Evolutionary conservation across 2,888 invertebrate genomes (phyloP).

Genomic region (Thymelicus acteon): DNA sequence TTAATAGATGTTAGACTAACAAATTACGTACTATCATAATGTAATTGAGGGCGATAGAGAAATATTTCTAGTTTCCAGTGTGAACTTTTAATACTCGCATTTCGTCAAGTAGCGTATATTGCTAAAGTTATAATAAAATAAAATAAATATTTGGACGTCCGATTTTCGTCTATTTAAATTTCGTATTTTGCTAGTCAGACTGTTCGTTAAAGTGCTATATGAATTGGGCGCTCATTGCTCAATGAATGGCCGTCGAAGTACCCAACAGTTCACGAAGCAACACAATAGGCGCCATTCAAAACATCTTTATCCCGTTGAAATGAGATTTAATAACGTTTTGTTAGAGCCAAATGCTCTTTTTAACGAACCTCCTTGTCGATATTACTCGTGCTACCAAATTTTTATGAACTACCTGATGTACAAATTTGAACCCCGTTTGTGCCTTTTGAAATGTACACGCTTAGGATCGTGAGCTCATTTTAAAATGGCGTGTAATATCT

Average conservation of each 20-base stretch:
- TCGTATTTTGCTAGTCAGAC: background rate
- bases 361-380: constrained; percentile 66
- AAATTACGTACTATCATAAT: background rate
- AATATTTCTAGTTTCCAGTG: background rate
- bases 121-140: background rate
- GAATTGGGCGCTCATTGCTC: constrained; percentile 47
- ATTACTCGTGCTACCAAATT: constrained; percentile 58
- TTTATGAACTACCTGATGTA: constrained; percentile 41
- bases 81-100: background rate
- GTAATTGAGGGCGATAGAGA: background rate
- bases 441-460: constrained; percentile 8
- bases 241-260: constrained; percentile 59
- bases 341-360: constrained; percentile 73
- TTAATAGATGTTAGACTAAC: background rate
- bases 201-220: constrained; percentile 26
- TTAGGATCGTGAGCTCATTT: constrained; percentile 49
- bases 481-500: constrained; percentile 50
- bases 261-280: constrained; percentile 47
- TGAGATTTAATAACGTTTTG: constrained; percentile 81
- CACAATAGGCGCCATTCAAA: constrained; percentile 57
- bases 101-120: background rate
- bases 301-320: constrained; percentile 64
- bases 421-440: constrained; percentile 14
- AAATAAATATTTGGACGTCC: background rate
- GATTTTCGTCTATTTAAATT: background rate